Conservation (phyloP, 2,113 vertebrate species). For the Neoarius graeffei region DNA sequence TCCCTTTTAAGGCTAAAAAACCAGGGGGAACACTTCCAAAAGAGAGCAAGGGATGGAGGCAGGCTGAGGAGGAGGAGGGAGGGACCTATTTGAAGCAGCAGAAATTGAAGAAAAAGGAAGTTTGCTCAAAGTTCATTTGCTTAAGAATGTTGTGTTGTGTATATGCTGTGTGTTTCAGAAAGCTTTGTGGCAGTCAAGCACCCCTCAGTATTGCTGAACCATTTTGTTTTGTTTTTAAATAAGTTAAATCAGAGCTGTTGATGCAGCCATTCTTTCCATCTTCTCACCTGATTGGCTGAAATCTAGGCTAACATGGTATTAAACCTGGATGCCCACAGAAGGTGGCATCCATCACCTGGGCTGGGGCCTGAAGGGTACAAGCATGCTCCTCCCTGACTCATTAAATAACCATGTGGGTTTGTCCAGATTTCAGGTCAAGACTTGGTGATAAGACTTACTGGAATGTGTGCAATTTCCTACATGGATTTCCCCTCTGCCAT, state of each 20-base stretch:
- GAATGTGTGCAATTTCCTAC: constrained; percentile 70
- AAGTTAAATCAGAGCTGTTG: background rate
- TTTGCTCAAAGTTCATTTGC: constrained; percentile 50
- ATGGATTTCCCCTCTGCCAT: constrained; percentile 16
- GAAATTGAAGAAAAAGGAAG: constrained; percentile 68
- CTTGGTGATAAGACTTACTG: constrained; percentile 61
- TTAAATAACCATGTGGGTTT: background rate
- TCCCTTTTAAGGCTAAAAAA: constrained; percentile 83
- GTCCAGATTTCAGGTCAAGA: constrained; percentile 28
- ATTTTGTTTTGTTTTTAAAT: background rate
- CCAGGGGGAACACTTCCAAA: constrained; percentile 69
- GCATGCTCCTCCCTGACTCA: constrained; percentile 6
- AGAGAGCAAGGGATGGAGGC: constrained; percentile 51
- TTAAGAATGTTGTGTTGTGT: constrained; percentile 25
- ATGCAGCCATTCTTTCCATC: background rate
- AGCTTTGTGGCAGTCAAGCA: background rate
- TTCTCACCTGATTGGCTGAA: background rate
- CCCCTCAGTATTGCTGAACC: background rate
- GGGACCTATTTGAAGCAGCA: constrained; percentile 59
- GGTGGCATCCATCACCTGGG: background rate
- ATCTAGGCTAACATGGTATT: background rate
- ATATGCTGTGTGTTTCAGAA: constrained; percentile 31
- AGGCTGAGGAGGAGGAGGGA: constrained; percentile 37
- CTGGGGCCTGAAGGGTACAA: constrained; percentile 22
- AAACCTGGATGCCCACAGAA: background rate